Percentiles rank a stretch among this genome's conserved stretches.
These are phyloP conservation scores for Drosophila setosimentum DNA, from an alignment of 2,888 invertebrate species.

Conservation along the genomic window DNA sequence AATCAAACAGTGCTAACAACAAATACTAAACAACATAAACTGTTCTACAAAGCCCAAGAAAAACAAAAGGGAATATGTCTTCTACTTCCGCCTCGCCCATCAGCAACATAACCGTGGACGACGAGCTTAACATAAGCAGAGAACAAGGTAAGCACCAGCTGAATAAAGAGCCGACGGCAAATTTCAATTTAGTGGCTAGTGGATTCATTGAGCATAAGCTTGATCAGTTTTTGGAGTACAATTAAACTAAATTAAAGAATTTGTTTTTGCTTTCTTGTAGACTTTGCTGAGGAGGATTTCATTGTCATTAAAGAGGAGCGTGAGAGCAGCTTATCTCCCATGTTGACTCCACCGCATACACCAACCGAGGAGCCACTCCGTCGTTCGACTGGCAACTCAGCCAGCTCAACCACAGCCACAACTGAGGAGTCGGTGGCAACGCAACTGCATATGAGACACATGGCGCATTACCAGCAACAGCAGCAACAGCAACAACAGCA, in stretches of 20 bases:
- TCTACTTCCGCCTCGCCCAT: conserved; percentile 85
- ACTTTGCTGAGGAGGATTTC: conserved; percentile 87
- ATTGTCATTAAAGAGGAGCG: conserved; percentile 88
- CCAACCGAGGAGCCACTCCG: conserved; percentile 87
- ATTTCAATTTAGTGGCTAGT: not conserved
- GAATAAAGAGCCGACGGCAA: conserved; percentile 64
- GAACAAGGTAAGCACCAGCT: conserved; percentile 83
- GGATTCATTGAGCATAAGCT: not conserved
- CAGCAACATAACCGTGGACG: conserved; percentile 85
- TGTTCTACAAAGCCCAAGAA: not conserved
- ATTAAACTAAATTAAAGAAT: conserved; percentile 8
- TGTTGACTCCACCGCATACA: conserved; percentile 91
- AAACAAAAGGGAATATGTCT: conserved; percentile 82
- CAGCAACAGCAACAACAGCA: conserved; percentile 58
- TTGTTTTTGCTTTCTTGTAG: conserved; percentile 75
- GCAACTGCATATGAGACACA: conserved; percentile 72
- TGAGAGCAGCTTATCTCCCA: conserved; percentile 86
- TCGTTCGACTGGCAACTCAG: conserved; percentile 36
- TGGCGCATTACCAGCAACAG: conserved; percentile 71
- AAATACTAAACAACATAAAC: conserved; percentile 29
- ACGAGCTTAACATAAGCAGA: conserved; percentile 84
- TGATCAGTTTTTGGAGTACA: not conserved
- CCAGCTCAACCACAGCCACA: conserved; percentile 47
- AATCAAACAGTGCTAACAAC: conserved; percentile 36
- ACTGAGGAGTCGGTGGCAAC: conserved; percentile 77